Evolutionary conservation across 2,797 vertebrate species (phyloP).

Genomic region (Brotula barbata): DNA sequence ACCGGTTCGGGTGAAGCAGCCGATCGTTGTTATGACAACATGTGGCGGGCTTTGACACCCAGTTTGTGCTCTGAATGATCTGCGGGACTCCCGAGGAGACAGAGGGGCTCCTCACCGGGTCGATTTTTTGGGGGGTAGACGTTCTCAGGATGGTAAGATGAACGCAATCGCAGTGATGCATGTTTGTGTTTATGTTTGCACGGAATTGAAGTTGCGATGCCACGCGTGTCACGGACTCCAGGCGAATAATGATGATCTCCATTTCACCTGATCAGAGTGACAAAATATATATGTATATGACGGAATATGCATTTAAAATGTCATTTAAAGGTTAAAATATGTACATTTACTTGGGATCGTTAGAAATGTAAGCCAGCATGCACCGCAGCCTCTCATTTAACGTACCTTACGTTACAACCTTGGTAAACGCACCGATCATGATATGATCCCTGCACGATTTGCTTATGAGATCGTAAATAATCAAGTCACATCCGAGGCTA

Average conservation of each 20-base stretch:
- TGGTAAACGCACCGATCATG: neutral
- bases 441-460: neutral
- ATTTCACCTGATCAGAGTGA: too few relatives aligned
- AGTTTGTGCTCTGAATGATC: constrained; percentile 41
- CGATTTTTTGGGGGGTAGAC: constrained; percentile 28
- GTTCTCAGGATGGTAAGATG: constrained; percentile 52
- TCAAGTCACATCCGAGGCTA: constrained; percentile 14
- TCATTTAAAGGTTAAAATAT: too few relatives aligned
- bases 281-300: too few relatives aligned
- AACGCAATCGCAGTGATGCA: constrained; percentile 17
- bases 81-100: constrained; percentile 20
- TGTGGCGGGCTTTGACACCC: constrained; percentile 29
- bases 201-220: neutral
- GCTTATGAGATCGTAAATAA: constrained; percentile 14
- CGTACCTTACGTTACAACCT: neutral
- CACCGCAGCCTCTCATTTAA: neutral
- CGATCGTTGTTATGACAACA: constrained; percentile 9
- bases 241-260: too few relatives aligned
- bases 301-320: neutral
- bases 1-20: constrained; percentile 39
- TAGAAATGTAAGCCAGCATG: neutral
- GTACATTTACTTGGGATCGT: neutral
- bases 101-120: constrained; percentile 21
- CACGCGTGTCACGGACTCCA: too few relatives aligned
- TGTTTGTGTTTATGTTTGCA: neutral